Base-by-base conservation (phyloP, 2,888 invertebrate species). In the Cheilosia vulpina region DNA sequence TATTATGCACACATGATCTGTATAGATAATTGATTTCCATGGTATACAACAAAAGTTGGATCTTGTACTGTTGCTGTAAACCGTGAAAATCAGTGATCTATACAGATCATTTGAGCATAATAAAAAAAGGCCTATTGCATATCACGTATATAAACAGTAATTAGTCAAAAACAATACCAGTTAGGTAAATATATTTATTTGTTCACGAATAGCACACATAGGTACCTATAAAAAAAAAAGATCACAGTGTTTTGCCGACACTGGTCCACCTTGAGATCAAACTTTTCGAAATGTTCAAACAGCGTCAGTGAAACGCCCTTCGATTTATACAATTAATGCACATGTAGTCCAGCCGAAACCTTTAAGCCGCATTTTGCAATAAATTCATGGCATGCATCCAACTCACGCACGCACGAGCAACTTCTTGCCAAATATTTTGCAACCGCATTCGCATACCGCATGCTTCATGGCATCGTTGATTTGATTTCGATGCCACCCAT, bases 381-480 rank as follows among this genome's bases (percentile, higher is more conserved):
- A 47, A 63, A 68, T 50, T 24, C 41, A 31, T 34, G 19, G 38
- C 50, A 63, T 82, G 43, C 45, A 82, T 53, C 65, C 77, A 65
- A 38, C 52, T 77, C 66, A 77, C 82, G 71, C 71, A 76, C 45
- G 71, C 71, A 71, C 38, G 77, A 72, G 43, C 45, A 60, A 58
- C 43, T 60, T 66, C 45, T 82, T 71, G 65, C 65, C 47, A 82
- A 82, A 77, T 58, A 58, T 66, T 65, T 60, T 38, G 52, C 77
- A 82, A 82, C 65, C 71, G 24, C 11, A 50, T 50, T 50, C 45
- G 45, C 45, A 58, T 71, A 65, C 76, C 58, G 27, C 71, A 71
- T 47, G 82, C 58, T 66, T 43, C 47, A 31, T 66, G 50, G 82
- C 71, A 77, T 71, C 77, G 65, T 65, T 82, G 60, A 77, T 71